Evolutionary conservation across 2,888 invertebrate species (phyloP).

Genomic region (Volucella bombylans): DNA sequence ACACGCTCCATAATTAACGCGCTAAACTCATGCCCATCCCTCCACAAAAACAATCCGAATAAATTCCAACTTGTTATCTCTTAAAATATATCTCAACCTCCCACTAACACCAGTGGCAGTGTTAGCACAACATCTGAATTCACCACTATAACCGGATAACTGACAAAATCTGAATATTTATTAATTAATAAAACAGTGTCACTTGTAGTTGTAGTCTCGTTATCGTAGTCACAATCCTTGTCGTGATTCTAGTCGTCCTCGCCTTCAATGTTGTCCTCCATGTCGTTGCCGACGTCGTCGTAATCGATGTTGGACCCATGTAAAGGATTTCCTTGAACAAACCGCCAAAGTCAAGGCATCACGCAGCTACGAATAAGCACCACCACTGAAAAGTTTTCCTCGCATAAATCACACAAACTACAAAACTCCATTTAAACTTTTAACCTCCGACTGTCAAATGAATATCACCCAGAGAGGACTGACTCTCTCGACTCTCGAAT

Average conservation of each 20-base stretch:
- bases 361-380: conserved; percentile 19
- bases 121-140: conserved; percentile 1
- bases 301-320: conserved; percentile 5
- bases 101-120: background rate
- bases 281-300: no score
- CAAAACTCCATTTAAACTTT: conserved; percentile 72
- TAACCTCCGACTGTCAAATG: conserved; percentile 71
- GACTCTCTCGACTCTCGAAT: background rate
- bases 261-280: no score
- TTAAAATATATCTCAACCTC: conserved; percentile 6
- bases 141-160: conserved; percentile 10
- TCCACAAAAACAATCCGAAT: conserved; percentile 42
- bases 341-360: conserved; percentile 54
- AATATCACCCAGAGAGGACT: conserved; percentile 53
- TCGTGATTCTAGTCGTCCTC: no score
- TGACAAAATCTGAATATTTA: conserved; percentile 65
- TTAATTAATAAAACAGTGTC: conserved; percentile 62
- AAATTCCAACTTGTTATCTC: conserved; percentile 44
- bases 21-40: conserved; percentile 4
- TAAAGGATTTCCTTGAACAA: conserved; percentile 29
- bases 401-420: conserved; percentile 67
- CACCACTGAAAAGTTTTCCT: conserved; percentile 12
- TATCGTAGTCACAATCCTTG: no score
- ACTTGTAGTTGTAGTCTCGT: background rate
- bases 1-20: conserved; percentile 38